A percentile compares a stretch with the other conserved stretches of the same genome.
phyloP scores from a whole-genome alignment of 2,113 vertebrate species.

The Pedetes capensis region DNA sequence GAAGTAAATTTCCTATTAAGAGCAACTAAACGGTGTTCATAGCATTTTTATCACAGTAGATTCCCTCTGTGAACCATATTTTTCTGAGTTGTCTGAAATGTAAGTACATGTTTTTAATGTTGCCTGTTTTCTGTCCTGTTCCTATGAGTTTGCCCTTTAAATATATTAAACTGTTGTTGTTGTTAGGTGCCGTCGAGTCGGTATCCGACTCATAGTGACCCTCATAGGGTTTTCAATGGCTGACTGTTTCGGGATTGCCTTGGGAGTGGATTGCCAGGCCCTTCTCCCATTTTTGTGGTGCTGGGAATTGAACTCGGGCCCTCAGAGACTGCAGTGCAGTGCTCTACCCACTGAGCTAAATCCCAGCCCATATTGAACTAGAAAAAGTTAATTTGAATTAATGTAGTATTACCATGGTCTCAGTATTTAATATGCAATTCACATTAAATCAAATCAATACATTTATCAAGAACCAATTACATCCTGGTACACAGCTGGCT shows the following conservation, averaged over 20 bases:
- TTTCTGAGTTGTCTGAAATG: conserved; percentile 72
- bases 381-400: conserved; percentile 12
- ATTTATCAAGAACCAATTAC: conserved; percentile 47
- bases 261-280: no score
- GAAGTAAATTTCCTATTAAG: conserved; percentile 86
- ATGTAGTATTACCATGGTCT: background rate
- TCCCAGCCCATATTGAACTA: no score
- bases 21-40: conserved; percentile 87
- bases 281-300: no score
- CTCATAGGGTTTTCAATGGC: no score
- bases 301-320: no score
- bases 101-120: background rate
- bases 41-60: conserved; percentile 87
- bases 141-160: background rate
- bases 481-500: background rate
- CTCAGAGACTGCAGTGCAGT: no score
- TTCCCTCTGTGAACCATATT: conserved; percentile 86
- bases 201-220: no score
- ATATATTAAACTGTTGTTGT: background rate
- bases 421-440: conserved; percentile 31
- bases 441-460: conserved; percentile 49
- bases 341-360: background rate
- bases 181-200: no score
- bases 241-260: no score
- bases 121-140: background rate